Base-by-base conservation (phyloP, 1,140 invertebrate genomes). In the Caenorhabditis remanei region DNA sequence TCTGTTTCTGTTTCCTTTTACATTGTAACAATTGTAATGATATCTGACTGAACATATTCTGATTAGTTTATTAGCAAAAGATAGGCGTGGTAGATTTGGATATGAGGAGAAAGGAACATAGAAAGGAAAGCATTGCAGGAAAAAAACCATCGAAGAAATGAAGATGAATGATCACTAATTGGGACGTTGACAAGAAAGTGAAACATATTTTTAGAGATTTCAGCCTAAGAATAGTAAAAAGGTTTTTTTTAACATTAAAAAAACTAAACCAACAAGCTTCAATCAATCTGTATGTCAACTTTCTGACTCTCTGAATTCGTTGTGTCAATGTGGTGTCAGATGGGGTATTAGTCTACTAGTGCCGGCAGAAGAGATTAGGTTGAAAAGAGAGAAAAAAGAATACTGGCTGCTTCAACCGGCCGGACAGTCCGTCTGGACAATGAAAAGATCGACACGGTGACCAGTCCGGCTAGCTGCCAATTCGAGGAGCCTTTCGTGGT, bases 11-110 rank as follows among this genome's bases (percentile, higher is more conserved):
- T 50, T 79, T 79, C 19, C 4, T 21, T n/a, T 79, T 79, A 50
- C 19, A 79, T 79, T 79, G 71, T 79, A 79, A 79, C 71, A 79
- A 50, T 79, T 79, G 71, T 79, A 79, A 79, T 79, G 46, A 24
- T 79, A 79, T 24, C 46, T 71, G 63, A 13, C 63, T 65, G 11
- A 43, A 71, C 43, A 79, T 79, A 79, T 79, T 14, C 46, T 79
- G 71, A 79, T 79, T 79, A 79, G 46, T 79, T 50, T 41, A 24
- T 79, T 24, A 50, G 16, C 32, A 32, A 3, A 5, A 46, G 43
- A 79, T 79, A 79, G 71, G 71, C 71, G 46, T 79, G 71, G 43
- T 48, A 48, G 5, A 53, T 53, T 53, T 53, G 21, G 24, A 19
- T 24, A 46, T 6, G n/a, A 75, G 19, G 67, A 41, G 19, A 75